Conservation (phyloP, 92 coral and sea anemone genomes). For the Actinostola sp. region DNA sequence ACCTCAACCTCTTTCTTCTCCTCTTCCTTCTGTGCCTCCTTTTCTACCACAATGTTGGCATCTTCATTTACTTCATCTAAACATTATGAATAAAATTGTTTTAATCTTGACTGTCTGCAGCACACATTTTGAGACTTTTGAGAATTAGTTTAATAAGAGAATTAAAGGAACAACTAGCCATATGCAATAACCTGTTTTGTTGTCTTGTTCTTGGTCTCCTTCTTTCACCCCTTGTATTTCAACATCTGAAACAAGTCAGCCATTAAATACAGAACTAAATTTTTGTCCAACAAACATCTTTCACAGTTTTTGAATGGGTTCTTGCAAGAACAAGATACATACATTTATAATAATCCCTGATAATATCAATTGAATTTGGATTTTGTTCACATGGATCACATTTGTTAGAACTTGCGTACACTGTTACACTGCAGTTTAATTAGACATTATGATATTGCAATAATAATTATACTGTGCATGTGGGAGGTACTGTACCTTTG, state of each 20-base stretch:
- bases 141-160: no score
- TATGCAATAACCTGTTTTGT: constrained; percentile 27
- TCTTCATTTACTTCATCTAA: constrained; percentile 21
- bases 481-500: constrained; percentile 9
- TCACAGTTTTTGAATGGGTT: no score
- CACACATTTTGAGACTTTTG: no score
- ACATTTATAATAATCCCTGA: no score
- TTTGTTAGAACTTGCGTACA: no score
- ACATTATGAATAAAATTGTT: not conserved
- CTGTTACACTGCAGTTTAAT: no score
- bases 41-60: constrained; percentile 8
- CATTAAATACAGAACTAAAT: not conserved
- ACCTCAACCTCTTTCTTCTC: constrained; percentile 21
- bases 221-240: constrained; percentile 16
- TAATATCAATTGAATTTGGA: no score
- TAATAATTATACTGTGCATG: not conserved
- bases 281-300: no score
- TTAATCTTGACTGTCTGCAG: no score
- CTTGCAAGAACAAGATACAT: no score
- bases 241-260: constrained; percentile 5
- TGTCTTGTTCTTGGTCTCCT: constrained; percentile 18
- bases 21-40: constrained; percentile 22
- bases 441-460: not conserved
- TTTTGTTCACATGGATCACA: no score
- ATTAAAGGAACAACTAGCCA: no score